Evolutionary conservation across 1,140 invertebrate genomes (phyloP).

Genomic region (Brachionus sp.): DNA sequence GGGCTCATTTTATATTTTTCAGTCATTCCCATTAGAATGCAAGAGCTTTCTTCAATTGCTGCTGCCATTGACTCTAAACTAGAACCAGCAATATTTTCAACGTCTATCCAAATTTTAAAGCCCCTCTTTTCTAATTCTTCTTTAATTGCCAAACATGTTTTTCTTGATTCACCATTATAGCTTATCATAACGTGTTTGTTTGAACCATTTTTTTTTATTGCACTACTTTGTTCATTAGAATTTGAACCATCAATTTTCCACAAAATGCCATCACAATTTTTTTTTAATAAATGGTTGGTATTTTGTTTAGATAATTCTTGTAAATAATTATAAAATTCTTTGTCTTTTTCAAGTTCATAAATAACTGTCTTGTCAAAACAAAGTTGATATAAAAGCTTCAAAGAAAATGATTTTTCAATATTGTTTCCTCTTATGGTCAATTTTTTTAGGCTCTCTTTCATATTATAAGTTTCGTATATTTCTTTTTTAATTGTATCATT

Average conservation of each 20-base stretch:
- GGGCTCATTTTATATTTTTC: slow-evolving; percentile 36
- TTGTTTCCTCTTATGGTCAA: background rate
- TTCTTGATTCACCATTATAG: background rate
- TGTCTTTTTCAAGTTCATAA: background rate
- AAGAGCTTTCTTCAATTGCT: slow-evolving; percentile 55
- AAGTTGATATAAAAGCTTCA: background rate
- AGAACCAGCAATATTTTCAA: slow-evolving; percentile 48
- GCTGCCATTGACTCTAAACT: slow-evolving; percentile 58
- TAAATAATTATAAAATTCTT: background rate
- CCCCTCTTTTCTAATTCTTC: background rate
- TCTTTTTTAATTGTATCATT: slow-evolving; percentile 3
- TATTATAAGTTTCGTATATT: background rate
- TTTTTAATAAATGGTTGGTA: background rate
- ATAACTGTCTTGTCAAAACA: background rate
- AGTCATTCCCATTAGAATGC: slow-evolving; percentile 51
- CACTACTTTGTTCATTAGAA: background rate
- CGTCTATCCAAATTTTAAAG: slow-evolving; percentile 48
- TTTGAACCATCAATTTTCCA: background rate
- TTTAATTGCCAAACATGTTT: slow-evolving; percentile 10
- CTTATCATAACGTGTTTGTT: background rate
- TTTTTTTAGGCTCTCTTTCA: background rate
- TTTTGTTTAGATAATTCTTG: background rate
- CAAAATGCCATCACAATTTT: slow-evolving; percentile 16
- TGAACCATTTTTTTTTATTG: background rate
- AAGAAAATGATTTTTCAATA: background rate